These are phyloP conservation scores for Ephydatia muelleri DNA, from an alignment of 37 sponge, comb jelly and placozoan species.

Conservation along the genomic window DNA sequence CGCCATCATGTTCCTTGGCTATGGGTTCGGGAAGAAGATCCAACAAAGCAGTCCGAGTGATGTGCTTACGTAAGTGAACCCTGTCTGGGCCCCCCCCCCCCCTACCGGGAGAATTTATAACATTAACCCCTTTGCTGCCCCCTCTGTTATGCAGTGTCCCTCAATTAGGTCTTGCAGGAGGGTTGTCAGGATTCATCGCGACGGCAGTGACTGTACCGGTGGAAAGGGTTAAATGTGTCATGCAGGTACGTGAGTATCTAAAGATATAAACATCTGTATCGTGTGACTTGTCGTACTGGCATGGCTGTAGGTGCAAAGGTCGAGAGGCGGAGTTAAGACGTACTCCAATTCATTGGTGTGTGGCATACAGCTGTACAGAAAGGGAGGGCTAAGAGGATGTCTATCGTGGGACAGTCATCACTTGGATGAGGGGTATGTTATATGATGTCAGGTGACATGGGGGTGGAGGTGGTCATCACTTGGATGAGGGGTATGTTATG, in stretches of 20 bases:
- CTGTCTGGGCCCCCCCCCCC: too few relatives aligned
- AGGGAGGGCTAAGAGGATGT: constrained; percentile 83
- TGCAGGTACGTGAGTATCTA: constrained; percentile 69
- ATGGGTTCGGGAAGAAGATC: constrained; percentile 84
- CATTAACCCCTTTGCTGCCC: not conserved
- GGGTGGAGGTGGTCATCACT: too few relatives aligned
- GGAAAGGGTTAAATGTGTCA: constrained; percentile 94
- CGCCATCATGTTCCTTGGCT: constrained; percentile 92
- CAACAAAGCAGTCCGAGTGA: constrained; percentile 69
- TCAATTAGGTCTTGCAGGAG: constrained; percentile 83
- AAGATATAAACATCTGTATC: not conserved
- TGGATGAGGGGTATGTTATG: too few relatives aligned
- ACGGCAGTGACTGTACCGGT: constrained; percentile 87
- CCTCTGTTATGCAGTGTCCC: constrained; percentile 25
- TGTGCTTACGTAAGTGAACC: constrained; percentile 52
- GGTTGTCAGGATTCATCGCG: constrained; percentile 86
- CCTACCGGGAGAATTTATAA: not conserved
- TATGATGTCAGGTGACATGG: too few relatives aligned
- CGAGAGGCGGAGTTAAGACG: constrained; percentile 32
- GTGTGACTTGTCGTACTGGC: not conserved
- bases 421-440: constrained; percentile 87
- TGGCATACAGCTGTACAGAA: constrained; percentile 71
- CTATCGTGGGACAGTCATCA: constrained; percentile 89
- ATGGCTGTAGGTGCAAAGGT: constrained; percentile 39
- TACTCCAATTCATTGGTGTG: constrained; percentile 90